Conservation (phyloP, 2,113 vertebrate genomes). For the Proteles cristata region DNA sequence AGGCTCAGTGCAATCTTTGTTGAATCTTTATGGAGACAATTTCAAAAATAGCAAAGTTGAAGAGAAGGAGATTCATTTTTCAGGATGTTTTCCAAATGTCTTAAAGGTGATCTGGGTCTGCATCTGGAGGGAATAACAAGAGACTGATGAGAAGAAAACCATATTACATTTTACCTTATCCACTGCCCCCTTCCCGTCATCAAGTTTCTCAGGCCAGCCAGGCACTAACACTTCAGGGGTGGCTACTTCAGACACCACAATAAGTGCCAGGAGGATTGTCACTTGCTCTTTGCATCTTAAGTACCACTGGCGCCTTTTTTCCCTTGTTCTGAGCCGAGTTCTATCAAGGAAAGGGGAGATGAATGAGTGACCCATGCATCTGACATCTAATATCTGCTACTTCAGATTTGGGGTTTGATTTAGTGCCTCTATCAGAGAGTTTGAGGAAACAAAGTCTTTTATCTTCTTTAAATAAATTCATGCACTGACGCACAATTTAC, state of each 20-base stretch:
- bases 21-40: slow-evolving; percentile 47
- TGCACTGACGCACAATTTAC: slow-evolving; percentile 82
- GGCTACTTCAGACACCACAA: neutral
- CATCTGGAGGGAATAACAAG: neutral
- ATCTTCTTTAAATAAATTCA: slow-evolving; percentile 88
- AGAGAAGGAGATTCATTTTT: slow-evolving; percentile 44
- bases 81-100: slow-evolving; percentile 24
- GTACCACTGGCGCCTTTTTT: slow-evolving; percentile 63
- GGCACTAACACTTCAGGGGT: slow-evolving; percentile 36
- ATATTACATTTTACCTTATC: neutral
- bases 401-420: slow-evolving; percentile 86
- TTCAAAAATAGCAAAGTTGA: slow-evolving; percentile 64
- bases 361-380: slow-evolving; percentile 81
- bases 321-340: slow-evolving; percentile 61
- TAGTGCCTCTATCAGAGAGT: slow-evolving; percentile 82
- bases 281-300: slow-evolving; percentile 78
- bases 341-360: slow-evolving; percentile 72
- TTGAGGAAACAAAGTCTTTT: slow-evolving; percentile 83
- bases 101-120: neutral
- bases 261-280: neutral
- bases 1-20: neutral
- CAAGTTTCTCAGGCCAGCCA: neutral
- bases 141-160: neutral
- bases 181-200: neutral
- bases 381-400: slow-evolving; percentile 84